Base-by-base conservation (phyloP, 2,113 vertebrate genomes). In the Protobothrops flavoviridis region DNA sequence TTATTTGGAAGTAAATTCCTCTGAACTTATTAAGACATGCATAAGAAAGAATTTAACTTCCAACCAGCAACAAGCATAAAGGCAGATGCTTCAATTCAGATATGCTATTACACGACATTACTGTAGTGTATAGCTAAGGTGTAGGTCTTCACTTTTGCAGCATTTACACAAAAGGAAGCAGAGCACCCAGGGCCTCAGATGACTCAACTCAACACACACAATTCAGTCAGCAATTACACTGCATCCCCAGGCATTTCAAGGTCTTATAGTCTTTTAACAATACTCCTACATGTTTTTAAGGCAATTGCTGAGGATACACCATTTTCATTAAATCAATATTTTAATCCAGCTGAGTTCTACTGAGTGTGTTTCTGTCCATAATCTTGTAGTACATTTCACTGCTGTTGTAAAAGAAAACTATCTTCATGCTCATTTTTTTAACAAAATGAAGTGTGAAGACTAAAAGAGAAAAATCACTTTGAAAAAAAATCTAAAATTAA, bases 241-340 rank as follows among this genome's bases (percentile, higher is more conserved):
- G 92, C 92, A 43, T 90, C 94, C 94, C 50, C 93, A 94, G 61
- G 86, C 94, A 95, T 96, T 95, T 92, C 95, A 56, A 85, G 13
- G 91, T 95, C 87, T 90, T 85, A 93, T 95, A 94, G 96, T 96
- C 97, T 92, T 97, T 96, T 91, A 92, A 89, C 93, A 95, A 90
- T 50, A 95, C 87, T 52, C 96, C 97, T 61, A 97, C 96, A 29
- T 93, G 95, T 85, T 93, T 90, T 95, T 96, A 95, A 96, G 96
- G 95, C 93, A 97, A 55, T 4, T 61, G 89, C 94, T 95, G 95
- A 50, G 12, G 0, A 86, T 93, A 45, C 24, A 12, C 85, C 93
- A 89, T 93, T 94, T 95, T 94, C 95, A 96, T 91, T 96, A 97
- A 97, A 96, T 29, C 93, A 43, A 87, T 94, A 56, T 94, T 96